Percentiles rank a stretch among this genome's conserved stretches.
Evolutionary conservation across 2,113 vertebrate genomes (phyloP).

Genomic region (Brachirus orientalis): DNA sequence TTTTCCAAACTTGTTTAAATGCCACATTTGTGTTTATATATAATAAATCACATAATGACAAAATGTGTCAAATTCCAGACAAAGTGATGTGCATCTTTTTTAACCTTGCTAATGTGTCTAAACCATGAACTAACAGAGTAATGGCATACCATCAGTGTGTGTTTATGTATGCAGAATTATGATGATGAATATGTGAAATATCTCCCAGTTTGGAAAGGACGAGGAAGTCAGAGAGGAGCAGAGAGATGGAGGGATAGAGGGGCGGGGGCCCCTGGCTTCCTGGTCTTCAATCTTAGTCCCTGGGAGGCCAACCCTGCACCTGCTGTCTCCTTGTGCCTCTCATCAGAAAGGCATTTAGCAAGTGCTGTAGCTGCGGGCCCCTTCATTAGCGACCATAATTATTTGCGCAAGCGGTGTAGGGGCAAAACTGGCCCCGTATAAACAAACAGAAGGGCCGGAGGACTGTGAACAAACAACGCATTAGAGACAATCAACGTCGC

Average conservation of each 20-base stretch:
- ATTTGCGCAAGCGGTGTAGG: constrained; percentile 96
- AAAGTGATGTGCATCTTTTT: not conserved
- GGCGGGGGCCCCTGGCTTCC: constrained; percentile 71
- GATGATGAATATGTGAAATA: not conserved
- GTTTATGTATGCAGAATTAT: constrained; percentile 9
- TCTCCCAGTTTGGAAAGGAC: not conserved
- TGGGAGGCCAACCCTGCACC: constrained; percentile 99
- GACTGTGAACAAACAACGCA: constrained; percentile 94
- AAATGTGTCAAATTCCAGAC: constrained; percentile 10
- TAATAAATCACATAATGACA: constrained; percentile 2
- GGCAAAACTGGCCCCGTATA: constrained; percentile 99
- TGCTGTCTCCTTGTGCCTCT: constrained; percentile 95
- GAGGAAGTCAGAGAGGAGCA: constrained; percentile 26
- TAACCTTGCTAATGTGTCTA: not conserved
- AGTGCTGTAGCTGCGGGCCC: constrained; percentile 98
- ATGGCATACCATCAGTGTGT: constrained; percentile 1
- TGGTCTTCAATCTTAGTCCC: constrained; percentile 98
- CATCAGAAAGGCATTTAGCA: constrained; percentile 99
- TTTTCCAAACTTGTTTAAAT: constrained; percentile 46
- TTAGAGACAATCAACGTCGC: constrained; percentile 79
- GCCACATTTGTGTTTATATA: constrained; percentile 23
- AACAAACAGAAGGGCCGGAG: constrained; percentile 97
- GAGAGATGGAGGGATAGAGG: constrained; percentile 62
- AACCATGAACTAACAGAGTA: constrained; percentile 11
- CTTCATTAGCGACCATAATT: constrained; percentile 99